Percentiles rank a stretch among this genome's conserved stretches.
These are phyloP conservation scores for Tetramorium parvispinum DNA, from an alignment of 1,140 invertebrate genomes.

Conservation along the genomic window DNA sequence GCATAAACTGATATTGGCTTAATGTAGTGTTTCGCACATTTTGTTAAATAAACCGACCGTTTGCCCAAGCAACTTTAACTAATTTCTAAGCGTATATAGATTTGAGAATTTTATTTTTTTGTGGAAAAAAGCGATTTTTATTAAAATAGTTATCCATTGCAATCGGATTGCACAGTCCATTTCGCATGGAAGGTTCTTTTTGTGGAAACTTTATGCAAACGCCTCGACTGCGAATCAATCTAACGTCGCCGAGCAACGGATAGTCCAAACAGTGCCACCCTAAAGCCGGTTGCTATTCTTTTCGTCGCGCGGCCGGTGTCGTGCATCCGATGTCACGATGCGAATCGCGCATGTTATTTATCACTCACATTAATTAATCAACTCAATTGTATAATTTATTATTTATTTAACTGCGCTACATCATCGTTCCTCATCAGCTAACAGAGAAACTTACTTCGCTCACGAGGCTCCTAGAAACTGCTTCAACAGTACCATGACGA, in stretches of 20 bases:
- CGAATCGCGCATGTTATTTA: background rate
- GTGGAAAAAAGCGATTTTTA: background rate
- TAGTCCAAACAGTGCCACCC: constrained; percentile 78
- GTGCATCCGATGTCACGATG: constrained; percentile 6
- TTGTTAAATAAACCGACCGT: background rate
- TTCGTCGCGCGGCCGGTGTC: constrained; percentile 27
- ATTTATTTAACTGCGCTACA: background rate
- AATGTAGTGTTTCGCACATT: background rate
- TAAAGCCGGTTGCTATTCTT: constrained; percentile 46
- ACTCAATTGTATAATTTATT: background rate
- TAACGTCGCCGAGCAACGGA: constrained; percentile 81
- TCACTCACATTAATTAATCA: background rate
- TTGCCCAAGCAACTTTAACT: background rate
- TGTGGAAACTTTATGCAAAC: background rate
- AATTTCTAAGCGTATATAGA: background rate
- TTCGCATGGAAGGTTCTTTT: background rate
- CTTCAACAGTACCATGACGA: background rate
- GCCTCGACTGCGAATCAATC: constrained; percentile 80
- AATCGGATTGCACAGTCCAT: background rate
- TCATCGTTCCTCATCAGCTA: background rate
- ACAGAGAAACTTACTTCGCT: background rate
- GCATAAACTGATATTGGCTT: background rate
- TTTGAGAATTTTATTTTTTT: background rate
- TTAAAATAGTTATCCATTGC: background rate
- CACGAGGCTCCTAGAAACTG: background rate